A percentile compares a stretch with the other conserved stretches of the same genome.
Evolutionary conservation across 2,113 vertebrate genomes (phyloP).

Genomic region (Cynopterus brachyotis): DNA sequence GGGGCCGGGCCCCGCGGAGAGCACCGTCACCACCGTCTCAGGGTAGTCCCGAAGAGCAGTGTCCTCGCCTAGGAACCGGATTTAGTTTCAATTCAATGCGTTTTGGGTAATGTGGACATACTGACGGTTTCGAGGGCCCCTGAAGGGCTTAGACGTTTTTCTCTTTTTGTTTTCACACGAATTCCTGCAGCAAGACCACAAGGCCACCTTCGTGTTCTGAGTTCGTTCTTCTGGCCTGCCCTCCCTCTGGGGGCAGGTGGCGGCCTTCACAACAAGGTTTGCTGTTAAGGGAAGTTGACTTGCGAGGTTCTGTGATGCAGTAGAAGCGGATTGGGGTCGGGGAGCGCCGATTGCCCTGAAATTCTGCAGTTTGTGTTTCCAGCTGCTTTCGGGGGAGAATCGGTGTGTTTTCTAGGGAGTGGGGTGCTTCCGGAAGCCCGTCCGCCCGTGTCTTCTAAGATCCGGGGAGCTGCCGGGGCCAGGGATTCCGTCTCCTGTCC

Average conservation of each 20-base stretch:
- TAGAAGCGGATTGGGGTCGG: neutral
- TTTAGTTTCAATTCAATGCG: neutral
- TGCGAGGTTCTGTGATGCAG: neutral
- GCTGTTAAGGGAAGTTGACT: neutral
- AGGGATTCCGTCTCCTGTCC: neutral
- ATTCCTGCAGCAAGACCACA: neutral
- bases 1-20: neutral
- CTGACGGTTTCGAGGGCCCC: neutral
- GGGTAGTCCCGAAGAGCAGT: neutral
- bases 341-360: neutral
- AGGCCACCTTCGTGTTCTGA: neutral
- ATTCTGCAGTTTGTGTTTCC: neutral
- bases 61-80: neutral
- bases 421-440: neutral
- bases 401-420: slow-evolving; percentile 14
- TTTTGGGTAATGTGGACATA: neutral
- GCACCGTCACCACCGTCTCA: neutral
- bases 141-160: neutral
- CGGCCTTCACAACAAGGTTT: neutral
- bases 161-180: neutral
- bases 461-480: slow-evolving; percentile 46
- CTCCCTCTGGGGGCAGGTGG: neutral
- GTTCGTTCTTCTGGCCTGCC: neutral
- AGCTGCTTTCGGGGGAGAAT: neutral
- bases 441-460: neutral